Conservation (phyloP, 2,888 invertebrate species). For the Eudemis profundana region DNA sequence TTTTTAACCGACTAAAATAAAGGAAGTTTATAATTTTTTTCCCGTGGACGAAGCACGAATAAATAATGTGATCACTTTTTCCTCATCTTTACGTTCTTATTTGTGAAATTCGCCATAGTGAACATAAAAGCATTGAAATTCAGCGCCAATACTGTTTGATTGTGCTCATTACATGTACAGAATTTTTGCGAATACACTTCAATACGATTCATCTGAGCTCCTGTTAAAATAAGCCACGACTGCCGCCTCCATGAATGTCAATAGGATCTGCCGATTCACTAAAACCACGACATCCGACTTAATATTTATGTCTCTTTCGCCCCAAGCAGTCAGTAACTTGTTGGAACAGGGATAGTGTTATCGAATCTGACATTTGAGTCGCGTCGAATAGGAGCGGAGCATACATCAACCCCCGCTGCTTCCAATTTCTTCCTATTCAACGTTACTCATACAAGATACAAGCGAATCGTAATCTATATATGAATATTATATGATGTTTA, state of each 20-base stretch:
- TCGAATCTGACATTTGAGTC: background rate
- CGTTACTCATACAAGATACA: slow-evolving; percentile 48
- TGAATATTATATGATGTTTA: slow-evolving; percentile 3
- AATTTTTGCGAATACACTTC: slow-evolving; percentile 24
- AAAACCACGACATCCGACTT: slow-evolving; percentile 1
- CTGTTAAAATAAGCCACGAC: slow-evolving; percentile 40
- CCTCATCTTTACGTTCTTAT: background rate
- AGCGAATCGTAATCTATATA: slow-evolving; percentile 5
- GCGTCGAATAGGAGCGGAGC: slow-evolving; percentile 49
- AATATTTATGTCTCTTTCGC: slow-evolving; percentile 9
- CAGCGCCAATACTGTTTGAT: slow-evolving; percentile 26
- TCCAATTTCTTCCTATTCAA: slow-evolving; percentile 73
- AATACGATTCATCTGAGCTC: slow-evolving; percentile 32
- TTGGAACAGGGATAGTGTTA: background rate
- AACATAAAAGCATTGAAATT: slow-evolving; percentile 25
- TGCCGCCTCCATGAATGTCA: slow-evolving; percentile 57
- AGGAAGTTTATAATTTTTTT: too few species aligned
- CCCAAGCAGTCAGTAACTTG: background rate
- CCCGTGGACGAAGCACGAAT: too few species aligned
- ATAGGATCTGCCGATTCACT: slow-evolving; percentile 46
- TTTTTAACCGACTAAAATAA: too few species aligned
- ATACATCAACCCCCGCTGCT: slow-evolving; percentile 57
- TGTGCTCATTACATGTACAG: slow-evolving; percentile 27
- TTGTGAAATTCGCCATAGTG: background rate
- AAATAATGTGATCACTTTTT: background rate